Evolutionary conservation across 2,797 vertebrate genomes (phyloP), one percentile per base, ranked within the genome.

Genomic region (Pseudocheirus occidentalis): DNA sequence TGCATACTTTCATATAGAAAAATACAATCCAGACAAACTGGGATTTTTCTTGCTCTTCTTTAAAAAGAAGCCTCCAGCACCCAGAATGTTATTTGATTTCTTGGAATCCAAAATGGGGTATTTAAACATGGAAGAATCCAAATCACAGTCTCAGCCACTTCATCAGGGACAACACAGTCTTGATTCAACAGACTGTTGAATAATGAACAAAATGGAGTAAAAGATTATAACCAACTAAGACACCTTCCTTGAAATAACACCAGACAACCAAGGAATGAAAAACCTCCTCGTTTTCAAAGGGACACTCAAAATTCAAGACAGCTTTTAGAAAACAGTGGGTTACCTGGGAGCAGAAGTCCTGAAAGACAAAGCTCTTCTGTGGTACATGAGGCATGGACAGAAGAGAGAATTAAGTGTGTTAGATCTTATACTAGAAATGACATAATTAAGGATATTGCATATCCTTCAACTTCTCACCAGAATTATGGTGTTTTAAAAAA

Each of bases 71-170:
- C 27, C 57, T 62, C n/a, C n/a, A n/a, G 99, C 99, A 96, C 99
- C 99, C 52, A 99, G 99, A 98, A 99, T 99, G 2, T 98, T 99
- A 34, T 99, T 99, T 98, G 99, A 99, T 98, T 99, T 99, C 98
- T 98, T 99, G 96, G 99, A 99, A 98, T 99, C 99, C 91, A 99
- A 99, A 98, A 99, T 99, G 99, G 99, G 99, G 93, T 99, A 99
- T 96, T 99, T 99, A 96, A 99, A 99, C 96, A 98, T 99, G 98
- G 99, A 99, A 98, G 99, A 99, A 97, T 98, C 99, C 98, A 99
- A 99, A 98, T 98, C 97, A 95, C 99, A 99, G n/a, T 98, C 97
- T 57, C 98, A 98, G 50, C 98, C 98, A 93, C 98, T 98, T 94
- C 98, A 99, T 95, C 99, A 99, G 91, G 99, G 99, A 95, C 98